Percentiles rank a stretch among this genome's conserved stretches.
Evolutionary conservation across 2,888 invertebrate species (phyloP).

Genomic region (Cremastobaeus sp.): DNA sequence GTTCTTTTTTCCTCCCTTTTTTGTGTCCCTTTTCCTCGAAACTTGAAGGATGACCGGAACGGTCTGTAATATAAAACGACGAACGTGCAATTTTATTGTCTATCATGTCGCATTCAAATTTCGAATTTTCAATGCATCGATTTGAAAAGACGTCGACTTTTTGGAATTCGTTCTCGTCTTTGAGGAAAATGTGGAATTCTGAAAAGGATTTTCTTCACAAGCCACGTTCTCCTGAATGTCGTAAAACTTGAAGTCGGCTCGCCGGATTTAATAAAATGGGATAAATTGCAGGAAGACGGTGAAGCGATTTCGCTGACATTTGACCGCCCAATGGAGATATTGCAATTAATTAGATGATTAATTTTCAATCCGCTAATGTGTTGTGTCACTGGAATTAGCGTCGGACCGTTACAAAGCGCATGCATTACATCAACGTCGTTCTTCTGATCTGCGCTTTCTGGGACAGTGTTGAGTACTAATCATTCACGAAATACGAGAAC

Average conservation of each 20-base stretch:
- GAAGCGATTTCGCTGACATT: constrained; percentile 3
- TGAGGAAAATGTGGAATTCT: constrained; percentile 5
- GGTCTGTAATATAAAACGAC: constrained; percentile 4
- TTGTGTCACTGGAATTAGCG: constrained; percentile 1
- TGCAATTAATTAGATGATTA: constrained; percentile 15
- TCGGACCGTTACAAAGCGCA: constrained; percentile 10
- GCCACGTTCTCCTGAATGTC: too few relatives aligned
- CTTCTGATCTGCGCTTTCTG: constrained; percentile 4
- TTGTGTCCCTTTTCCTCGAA: constrained; percentile 10
- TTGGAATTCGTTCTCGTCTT: background rate
- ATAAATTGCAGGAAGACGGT: too few relatives aligned
- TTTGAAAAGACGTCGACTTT: constrained; percentile 10
- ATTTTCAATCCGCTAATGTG: constrained; percentile 3
- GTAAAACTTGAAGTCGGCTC: too few relatives aligned
- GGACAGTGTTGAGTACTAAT: constrained; percentile 1
- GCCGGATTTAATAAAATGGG: too few relatives aligned
- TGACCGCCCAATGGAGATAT: constrained; percentile 11
- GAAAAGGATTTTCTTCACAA: too few relatives aligned
- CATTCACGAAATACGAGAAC: background rate
- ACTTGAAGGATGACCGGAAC: constrained; percentile 24
- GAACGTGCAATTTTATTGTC: constrained; percentile 42
- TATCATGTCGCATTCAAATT: constrained; percentile 39
- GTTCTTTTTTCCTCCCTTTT: constrained; percentile 20
- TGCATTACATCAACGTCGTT: background rate
- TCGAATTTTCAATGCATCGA: constrained; percentile 7